Base-by-base conservation (phyloP, 2,113 vertebrate species). In the Perognathus longimembris region DNA sequence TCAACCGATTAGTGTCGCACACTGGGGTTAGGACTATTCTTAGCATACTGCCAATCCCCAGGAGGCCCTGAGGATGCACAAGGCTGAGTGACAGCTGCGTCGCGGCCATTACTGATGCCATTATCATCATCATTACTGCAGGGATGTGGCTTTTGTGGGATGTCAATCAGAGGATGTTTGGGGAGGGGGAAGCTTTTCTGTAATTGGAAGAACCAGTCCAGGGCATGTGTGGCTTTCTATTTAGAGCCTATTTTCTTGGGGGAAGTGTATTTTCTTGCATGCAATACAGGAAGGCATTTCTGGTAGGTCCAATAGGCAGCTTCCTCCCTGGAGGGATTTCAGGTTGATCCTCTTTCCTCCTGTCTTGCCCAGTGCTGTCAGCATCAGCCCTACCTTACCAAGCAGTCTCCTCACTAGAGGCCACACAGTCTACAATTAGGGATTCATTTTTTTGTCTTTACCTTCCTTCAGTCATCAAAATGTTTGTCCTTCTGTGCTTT, bases 21-120 rank as follows among this genome's bases (percentile, higher is more conserved):
- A 66, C 83, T 34, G 34, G 91, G 54, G 64, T 38, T 84, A 69
- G 69, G 87, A 88, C 95, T 95, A 93, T 97, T 97, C 92, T 97
- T 94, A 97, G 96, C 89, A 89, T 18, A 79, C 36, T 1, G 7
- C 71, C 85, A 79, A 92, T 92, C 82, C 94, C 90, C 86, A 71
- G 90, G 96, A 96, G 94, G 80, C 85, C 95, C 85, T 59, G 88
- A 90, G 89, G 93, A 96, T 83, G 86, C 83, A 84, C 6, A 54
- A 61, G 88, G 64, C 90, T 93, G 83, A 94, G 95, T 81, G 95
- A 94, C 90, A 95, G 96, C 96, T 97, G 95, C 95, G 76, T 83
- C 2, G 22, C 36, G n/a, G 92, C 96, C 78, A 80, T 96, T 94
- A 96, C 89, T 61, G 73, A 75, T 15, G 89, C 84, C 74, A 95